Evolutionary conservation across 2,797 vertebrate species (phyloP), one percentile per base, ranked within the genome.

Genomic region (Tachyglossus aculeatus): DNA sequence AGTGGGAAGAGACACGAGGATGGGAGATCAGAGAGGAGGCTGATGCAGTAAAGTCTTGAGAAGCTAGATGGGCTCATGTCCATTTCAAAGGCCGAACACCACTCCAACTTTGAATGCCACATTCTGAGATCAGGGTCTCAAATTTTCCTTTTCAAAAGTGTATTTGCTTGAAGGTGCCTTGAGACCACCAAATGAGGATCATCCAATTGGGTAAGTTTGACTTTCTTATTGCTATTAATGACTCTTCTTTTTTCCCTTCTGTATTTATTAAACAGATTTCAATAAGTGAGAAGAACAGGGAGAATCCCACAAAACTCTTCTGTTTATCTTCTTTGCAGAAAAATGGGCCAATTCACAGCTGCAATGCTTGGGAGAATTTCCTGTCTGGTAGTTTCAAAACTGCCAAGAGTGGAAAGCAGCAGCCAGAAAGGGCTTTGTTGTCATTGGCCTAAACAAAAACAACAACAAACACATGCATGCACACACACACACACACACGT

Each of bases 331-430:
- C 76, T 65, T 86, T 91, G 85, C 84, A 90, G 76, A 79, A 89
- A 93, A 90, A 86, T 78, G 80, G 84, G 78, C 89, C 89, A 91
- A 86, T 88, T 89, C 86, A 89, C 86, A 85, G 82, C 84, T 88
- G 85, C 60, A 85, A 68, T 79, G 52, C 40, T 88, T 87, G 63
- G 82, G 83, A 89, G 87, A 83, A 89, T 93, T 91, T 92, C 84
- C 88, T 91, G 77, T 81, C 86, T 90, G 75, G 69, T 81, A 86
- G 82, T 85, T 74, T 84, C 85, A 72, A 88, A 91, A 88, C 85
- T 89, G 89, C 86, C 86, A 91, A 91, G 82, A 69, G 58, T 67
- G 62, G 78, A 77, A 78, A 38, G 38, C n/a, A 77, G 74, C 78
- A 88, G 77, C 85, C 88, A 82, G 74, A 71, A 47, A 82, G 77